Evolutionary conservation across 2,797 vertebrate species (phyloP).

Genomic region (Epinephelus coioides): DNA sequence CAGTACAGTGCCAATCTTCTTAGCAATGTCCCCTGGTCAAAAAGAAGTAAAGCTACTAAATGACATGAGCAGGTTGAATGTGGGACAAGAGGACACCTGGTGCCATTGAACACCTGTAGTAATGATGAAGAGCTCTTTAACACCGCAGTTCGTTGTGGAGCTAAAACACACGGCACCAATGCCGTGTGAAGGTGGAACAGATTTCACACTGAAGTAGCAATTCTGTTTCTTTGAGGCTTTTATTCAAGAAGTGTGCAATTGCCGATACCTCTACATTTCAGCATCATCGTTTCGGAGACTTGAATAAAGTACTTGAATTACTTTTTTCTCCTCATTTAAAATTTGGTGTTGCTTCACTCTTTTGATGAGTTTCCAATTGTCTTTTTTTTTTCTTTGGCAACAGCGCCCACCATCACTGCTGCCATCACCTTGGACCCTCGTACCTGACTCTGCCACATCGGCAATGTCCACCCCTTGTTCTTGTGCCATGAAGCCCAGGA

Average conservation of each 20-base stretch:
- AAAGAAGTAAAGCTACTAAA: constrained; percentile 49
- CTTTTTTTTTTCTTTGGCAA: constrained; percentile 84
- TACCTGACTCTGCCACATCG: constrained; percentile 99
- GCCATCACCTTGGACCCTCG: constrained; percentile 87
- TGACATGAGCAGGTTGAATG: constrained; percentile 49
- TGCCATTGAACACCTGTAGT: constrained; percentile 51
- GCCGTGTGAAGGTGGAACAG: constrained; percentile 42
- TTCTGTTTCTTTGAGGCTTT: constrained; percentile 71
- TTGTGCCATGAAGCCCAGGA: constrained; percentile 99
- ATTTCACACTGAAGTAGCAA: constrained; percentile 54
- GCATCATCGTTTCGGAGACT: constrained; percentile 60
- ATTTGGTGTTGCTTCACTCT: constrained; percentile 15
- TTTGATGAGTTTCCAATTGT: constrained; percentile 61
- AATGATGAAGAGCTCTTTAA: constrained; percentile 55
- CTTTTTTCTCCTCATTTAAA: constrained; percentile 22
- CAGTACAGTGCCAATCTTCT: constrained; percentile 59
- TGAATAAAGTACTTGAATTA: constrained; percentile 10
- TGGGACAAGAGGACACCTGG: constrained; percentile 51
- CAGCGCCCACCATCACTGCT: constrained; percentile 96
- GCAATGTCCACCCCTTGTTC: constrained; percentile 99
- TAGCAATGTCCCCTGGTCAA: constrained; percentile 51
- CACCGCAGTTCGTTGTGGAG: constrained; percentile 46
- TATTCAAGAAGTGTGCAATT: constrained; percentile 79
- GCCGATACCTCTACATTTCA: constrained; percentile 79
- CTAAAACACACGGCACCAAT: constrained; percentile 53